Percentiles rank a stretch among this genome's conserved stretches.
These are phyloP conservation scores for Melanocharis versteri DNA, from an alignment of 2,113 vertebrate species.

Conservation along the genomic window DNA sequence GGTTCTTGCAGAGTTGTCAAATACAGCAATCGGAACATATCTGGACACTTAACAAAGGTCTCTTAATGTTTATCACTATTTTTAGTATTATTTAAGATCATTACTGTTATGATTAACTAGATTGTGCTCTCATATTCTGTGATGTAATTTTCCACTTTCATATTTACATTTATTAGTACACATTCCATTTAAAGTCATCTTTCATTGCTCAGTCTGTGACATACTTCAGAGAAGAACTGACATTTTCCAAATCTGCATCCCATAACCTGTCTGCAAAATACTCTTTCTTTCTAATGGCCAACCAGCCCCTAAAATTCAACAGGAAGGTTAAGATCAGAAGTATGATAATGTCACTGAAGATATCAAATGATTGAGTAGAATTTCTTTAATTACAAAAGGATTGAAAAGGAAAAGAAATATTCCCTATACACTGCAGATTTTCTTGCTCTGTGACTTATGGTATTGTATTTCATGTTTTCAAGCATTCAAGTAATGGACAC, in stretches of 20 bases:
- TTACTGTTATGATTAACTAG: not conserved
- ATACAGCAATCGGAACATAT: not conserved
- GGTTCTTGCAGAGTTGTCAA: not conserved
- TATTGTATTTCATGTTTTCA: conserved; percentile 32
- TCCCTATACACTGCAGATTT: not conserved
- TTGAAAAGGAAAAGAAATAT: not conserved
- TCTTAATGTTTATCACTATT: not conserved
- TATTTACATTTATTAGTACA: not conserved
- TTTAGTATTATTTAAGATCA: not conserved
- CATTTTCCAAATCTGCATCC: not conserved
- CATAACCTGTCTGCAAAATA: not conserved
- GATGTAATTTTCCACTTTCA: not conserved
- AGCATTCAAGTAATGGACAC: not conserved
- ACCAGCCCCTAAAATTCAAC: not conserved
- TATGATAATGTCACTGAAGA: not conserved
- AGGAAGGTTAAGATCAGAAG: not conserved
- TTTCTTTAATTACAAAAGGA: not conserved
- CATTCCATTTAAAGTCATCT: not conserved
- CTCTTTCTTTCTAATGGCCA: not conserved
- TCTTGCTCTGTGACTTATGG: not conserved
- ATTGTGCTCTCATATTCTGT: not conserved
- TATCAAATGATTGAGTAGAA: not conserved
- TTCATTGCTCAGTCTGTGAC: not conserved
- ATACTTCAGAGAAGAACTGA: not conserved
- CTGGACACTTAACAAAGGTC: not conserved